Evolutionary conservation across 2,113 vertebrate species (phyloP).

Genomic region (Progne subis): DNA sequence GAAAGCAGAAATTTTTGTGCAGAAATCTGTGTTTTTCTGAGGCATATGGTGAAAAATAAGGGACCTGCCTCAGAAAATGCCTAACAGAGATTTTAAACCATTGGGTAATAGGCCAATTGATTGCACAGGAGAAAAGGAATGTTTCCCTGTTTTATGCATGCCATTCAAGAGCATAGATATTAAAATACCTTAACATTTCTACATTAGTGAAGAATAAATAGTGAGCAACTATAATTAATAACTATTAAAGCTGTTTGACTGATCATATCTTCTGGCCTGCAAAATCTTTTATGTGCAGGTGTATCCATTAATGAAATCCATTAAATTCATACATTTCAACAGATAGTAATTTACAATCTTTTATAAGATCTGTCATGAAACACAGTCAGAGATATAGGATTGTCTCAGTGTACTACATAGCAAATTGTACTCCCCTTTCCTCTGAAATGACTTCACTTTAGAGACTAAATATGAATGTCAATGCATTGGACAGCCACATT

Average conservation of each 20-base stretch:
- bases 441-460: conserved; percentile 64
- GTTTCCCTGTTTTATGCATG: conserved; percentile 22
- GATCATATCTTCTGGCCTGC: conserved; percentile 75
- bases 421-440: conserved; percentile 53
- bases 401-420: conserved; percentile 74
- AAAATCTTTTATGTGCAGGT: conserved; percentile 78
- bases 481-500: conserved; percentile 42
- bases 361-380: conserved; percentile 81
- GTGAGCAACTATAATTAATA: conserved; percentile 77
- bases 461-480: conserved; percentile 72
- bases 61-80: not conserved
- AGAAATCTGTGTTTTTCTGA: not conserved
- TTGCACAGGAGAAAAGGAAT: conserved; percentile 10
- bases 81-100: conserved; percentile 6
- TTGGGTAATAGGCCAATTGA: conserved; percentile 15
- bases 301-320: conserved; percentile 79
- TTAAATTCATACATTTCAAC: conserved; percentile 83
- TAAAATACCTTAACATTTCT: conserved; percentile 64
- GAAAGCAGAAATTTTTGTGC: not conserved
- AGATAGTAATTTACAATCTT: conserved; percentile 81
- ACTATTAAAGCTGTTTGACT: conserved; percentile 80
- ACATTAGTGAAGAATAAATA: conserved; percentile 67
- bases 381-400: conserved; percentile 73
- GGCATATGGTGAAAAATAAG: not conserved
- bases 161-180: conserved; percentile 40